Conservation (phyloP, 2,888 invertebrate species). For the Beris morrisii region DNA sequence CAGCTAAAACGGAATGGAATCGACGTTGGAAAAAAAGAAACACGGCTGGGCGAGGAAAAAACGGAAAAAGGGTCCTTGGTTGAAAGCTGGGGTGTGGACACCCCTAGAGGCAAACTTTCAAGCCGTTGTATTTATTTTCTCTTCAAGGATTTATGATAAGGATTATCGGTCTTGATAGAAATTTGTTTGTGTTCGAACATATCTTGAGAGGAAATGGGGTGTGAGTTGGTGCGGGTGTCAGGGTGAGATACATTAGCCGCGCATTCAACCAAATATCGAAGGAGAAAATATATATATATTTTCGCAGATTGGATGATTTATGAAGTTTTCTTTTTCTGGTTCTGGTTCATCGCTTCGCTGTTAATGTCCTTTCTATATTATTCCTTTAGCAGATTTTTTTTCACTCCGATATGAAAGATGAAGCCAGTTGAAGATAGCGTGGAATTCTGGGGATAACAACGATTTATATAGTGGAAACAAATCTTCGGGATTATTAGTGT, state of each 20-base stretch:
- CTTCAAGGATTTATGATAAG: slow-evolving; percentile 8
- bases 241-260: slow-evolving; percentile 20
- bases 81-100: too few species aligned
- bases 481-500: slow-evolving; percentile 26
- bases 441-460: slow-evolving; percentile 19
- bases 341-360: slow-evolving; percentile 26
- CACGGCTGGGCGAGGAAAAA: too few species aligned
- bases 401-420: slow-evolving; percentile 12
- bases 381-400: slow-evolving; percentile 13
- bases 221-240: background rate
- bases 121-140: background rate
- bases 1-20: too few species aligned
- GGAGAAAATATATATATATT: slow-evolving; percentile 17
- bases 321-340: slow-evolving; percentile 25
- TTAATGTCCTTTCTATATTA: slow-evolving; percentile 15
- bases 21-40: too few species aligned
- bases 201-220: too few species aligned
- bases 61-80: too few species aligned
- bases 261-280: slow-evolving; percentile 25
- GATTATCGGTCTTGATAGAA: slow-evolving; percentile 8
- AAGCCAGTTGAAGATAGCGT: slow-evolving; percentile 14
- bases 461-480: slow-evolving; percentile 32
- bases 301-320: slow-evolving; percentile 31
- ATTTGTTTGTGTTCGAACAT: slow-evolving; percentile 6
- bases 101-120: too few species aligned